Evolutionary conservation across 2,113 vertebrate species (phyloP).

Genomic region (Myanophis thanlyinensis): DNA sequence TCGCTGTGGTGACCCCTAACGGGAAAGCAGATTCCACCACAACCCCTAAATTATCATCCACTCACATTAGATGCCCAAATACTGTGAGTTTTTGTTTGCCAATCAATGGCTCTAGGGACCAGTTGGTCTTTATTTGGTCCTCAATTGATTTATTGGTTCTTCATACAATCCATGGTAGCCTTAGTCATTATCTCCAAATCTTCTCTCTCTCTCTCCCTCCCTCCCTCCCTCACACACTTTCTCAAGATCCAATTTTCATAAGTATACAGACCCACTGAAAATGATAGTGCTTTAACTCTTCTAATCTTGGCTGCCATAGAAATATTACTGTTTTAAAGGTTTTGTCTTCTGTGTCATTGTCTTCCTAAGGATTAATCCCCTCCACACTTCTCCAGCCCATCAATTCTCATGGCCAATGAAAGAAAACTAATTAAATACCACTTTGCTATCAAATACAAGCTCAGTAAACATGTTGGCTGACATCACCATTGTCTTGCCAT

Average conservation of each 20-base stretch:
- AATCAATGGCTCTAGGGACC: not conserved
- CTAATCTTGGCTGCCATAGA: not conserved
- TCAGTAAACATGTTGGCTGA: not conserved
- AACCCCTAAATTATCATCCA: not conserved
- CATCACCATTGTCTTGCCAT: not conserved
- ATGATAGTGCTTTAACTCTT: not conserved
- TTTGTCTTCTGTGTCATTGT: not conserved
- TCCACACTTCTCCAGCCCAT: not conserved
- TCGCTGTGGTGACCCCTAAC: too few species aligned
- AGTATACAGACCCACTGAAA: not conserved
- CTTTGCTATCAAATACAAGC: not conserved
- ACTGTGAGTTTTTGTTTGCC: not conserved
- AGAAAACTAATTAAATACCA: not conserved
- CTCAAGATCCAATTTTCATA: not conserved
- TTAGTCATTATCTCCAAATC: not conserved
- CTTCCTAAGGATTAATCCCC: not conserved
- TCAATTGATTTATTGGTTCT: not conserved
- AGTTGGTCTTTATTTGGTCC: not conserved
- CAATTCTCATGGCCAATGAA: not conserved
- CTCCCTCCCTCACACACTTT: not conserved
- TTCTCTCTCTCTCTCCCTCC: too few species aligned
- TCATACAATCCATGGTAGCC: not conserved
- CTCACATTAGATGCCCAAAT: not conserved
- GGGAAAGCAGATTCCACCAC: accelerated
- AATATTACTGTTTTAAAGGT: not conserved